Evolutionary conservation across 2,113 vertebrate genomes (phyloP), one percentile per base, ranked within the genome.

Genomic region (Macquaria australasica): DNA sequence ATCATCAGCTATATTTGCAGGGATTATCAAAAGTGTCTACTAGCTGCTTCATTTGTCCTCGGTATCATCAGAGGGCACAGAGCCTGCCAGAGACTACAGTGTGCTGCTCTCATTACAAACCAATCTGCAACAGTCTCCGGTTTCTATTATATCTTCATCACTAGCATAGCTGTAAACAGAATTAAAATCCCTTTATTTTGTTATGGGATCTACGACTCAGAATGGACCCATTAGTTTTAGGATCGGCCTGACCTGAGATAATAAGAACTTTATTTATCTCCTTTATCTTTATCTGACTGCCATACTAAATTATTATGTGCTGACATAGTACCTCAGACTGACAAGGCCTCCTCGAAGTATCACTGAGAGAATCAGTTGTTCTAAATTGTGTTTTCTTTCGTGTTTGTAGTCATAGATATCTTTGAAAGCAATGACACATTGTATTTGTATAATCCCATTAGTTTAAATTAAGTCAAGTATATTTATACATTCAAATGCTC

Each of bases 41-140:
- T 21, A 45, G 48, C 14, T 51, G 72, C 56, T 79, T 74, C 70
- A 69, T 82, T 87, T 77, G 39, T 73, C n/a, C 34, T 80, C 75
- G 14, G 75, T 59, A 34, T 76, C 53, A 58, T 81, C 73, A 66
- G 68, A 62, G 11, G 31, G 12, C 31, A 10, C 5, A 0, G 20
- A 63, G 31, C 20, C 3, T 2, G 3, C 21, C 21, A 21, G 39
- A 70, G 39, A 31, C 1, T 55, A n/a, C 53, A 64, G 67, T 5
- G 41, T 39, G 55, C 37, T 10, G 25, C 67, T 80, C 67, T 73
- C 84, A 71, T 89, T 87, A 80, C 79, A 56, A 73, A 74, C 45
- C 55, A 58, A 34, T 55, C 12, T 74, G n/a, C 23, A 63, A 8
- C 45, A 16, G 4, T 39, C 55, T 45, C 18, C 2, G 10, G 2